Base-by-base conservation (phyloP, 2,888 invertebrate species). In the Priocnemis perturbator region DNA sequence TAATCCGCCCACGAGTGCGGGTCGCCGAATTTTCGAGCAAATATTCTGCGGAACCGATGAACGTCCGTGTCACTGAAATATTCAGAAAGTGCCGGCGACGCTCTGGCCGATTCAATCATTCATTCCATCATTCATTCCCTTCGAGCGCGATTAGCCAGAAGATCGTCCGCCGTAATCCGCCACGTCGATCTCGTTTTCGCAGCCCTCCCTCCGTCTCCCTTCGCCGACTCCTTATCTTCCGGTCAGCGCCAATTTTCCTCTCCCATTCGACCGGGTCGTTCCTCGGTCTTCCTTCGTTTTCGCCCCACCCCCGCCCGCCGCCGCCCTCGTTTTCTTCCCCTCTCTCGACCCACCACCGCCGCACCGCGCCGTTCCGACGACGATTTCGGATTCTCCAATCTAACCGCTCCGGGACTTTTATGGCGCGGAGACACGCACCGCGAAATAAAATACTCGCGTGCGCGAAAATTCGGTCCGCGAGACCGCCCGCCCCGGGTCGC, bases 171-270 rank as follows among this genome's bases (percentile, higher is more conserved):
- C 14, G 64, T 69, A 72, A 74, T 73, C 53, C 73, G 47, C 14
- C 61, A 60, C 63, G 68, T 70, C 78, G 62, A 69, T 64, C 69
- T 68, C 73, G 48, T 62, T 58, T 37, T 50, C 61, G 15, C 53
- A 64, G 74, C 57, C 60, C 66, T n/a, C 70, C 67, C 71, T 71
- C 48, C 71, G 67, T 53, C 66, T n/a, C 70, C 67, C 71, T 71
- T 48, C 71, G 67, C 48, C 69, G 65, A 55, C 61, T 67, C 30
- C 66, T 69, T 50, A 62, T 37, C 45, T 3, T 37, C 30, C 44
- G 69, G 67, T 15, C 62, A 59, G 37, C 71, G 67, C 37, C 71
- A 56, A 64, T 60, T 56, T 56, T 45, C 50, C 26, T 53, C 17
- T 5, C 15, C 37, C 37, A 11, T 30, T 7, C 56, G 56, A 57